phyloP scores from a whole-genome alignment of 2,888 invertebrate species.

The Tanytarsus gracilentus region DNA sequence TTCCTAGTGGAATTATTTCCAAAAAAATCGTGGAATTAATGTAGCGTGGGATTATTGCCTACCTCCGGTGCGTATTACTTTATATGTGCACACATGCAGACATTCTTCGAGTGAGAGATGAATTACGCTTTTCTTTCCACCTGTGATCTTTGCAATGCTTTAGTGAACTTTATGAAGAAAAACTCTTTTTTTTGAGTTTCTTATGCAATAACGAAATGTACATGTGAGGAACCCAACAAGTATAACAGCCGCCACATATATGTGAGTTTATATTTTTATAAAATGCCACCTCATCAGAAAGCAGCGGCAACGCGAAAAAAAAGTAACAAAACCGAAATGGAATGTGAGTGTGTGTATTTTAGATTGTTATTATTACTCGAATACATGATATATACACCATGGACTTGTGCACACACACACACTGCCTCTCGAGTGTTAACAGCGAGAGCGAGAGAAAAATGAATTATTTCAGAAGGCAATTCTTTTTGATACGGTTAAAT shows the following conservation, averaged over 20 bases:
- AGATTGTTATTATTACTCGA: background rate
- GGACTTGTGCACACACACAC: background rate
- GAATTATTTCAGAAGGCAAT: slow-evolving; percentile 4
- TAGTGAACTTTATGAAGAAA: background rate
- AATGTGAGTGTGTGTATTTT: background rate
- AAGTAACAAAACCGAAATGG: background rate
- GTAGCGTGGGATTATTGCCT: too few relatives aligned
- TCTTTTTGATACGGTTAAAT: slow-evolving; percentile 3
- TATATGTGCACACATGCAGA: too few relatives aligned
- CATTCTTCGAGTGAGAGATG: too few relatives aligned
- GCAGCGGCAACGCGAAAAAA: background rate
- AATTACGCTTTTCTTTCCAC: slow-evolving; percentile 5
- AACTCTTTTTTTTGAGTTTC: background rate
- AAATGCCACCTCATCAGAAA: slow-evolving; percentile 11
- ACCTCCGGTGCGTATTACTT: too few relatives aligned
- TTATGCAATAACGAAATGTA: slow-evolving; percentile 5
- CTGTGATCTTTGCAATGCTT: slow-evolving; percentile 10
- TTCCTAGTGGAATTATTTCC: too few relatives aligned
- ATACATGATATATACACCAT: too few relatives aligned
- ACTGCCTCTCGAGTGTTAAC: too few relatives aligned
- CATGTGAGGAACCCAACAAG: background rate
- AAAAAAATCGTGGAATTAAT: too few relatives aligned
- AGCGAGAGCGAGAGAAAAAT: too few relatives aligned
- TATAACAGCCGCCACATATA: background rate
- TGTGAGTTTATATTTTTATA: too few relatives aligned